Evolutionary conservation across 2,888 invertebrate genomes (phyloP).

Genomic region (Ophion ventricosus): DNA sequence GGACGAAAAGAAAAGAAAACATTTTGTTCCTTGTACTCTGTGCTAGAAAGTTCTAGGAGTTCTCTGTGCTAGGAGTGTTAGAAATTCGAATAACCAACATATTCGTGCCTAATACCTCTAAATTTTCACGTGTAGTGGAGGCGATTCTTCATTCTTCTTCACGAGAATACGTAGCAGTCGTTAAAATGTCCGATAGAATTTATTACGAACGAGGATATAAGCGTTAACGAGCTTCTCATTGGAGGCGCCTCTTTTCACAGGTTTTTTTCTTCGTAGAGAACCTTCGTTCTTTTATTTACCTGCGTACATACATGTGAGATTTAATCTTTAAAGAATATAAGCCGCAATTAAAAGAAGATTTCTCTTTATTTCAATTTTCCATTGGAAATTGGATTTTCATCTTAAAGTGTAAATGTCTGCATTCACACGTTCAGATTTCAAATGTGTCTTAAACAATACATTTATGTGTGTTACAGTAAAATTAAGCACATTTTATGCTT

Average conservation of each 20-base stretch:
- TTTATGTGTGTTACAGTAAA: too few relatives aligned
- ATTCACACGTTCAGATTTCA: too few relatives aligned
- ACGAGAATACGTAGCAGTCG: slow-evolving; percentile 19
- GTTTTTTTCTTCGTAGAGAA: slow-evolving; percentile 10
- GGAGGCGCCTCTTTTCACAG: slow-evolving; percentile 31
- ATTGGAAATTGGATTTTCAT: neutral
- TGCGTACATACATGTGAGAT: neutral
- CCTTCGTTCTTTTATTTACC: neutral
- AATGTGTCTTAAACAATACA: too few relatives aligned
- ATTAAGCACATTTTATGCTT: too few relatives aligned
- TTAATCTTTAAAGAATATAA: slow-evolving; percentile 10
- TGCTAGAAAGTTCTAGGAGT: too few relatives aligned
- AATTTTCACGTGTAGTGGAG: slow-evolving; percentile 22
- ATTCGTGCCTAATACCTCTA: slow-evolving; percentile 9
- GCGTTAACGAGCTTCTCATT: slow-evolving; percentile 56
- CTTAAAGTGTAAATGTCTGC: too few relatives aligned
- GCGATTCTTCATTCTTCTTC: slow-evolving; percentile 17
- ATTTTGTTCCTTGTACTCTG: neutral
- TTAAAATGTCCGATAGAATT: slow-evolving; percentile 37
- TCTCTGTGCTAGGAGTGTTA: neutral
- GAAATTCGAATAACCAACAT: neutral
- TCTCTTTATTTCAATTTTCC: slow-evolving; percentile 11
- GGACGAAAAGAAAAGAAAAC: neutral
- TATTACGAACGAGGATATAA: slow-evolving; percentile 43
- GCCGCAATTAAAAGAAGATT: slow-evolving; percentile 9